Conservation (phyloP, 1,140 invertebrate species). For the Battus philenor region DNA sequence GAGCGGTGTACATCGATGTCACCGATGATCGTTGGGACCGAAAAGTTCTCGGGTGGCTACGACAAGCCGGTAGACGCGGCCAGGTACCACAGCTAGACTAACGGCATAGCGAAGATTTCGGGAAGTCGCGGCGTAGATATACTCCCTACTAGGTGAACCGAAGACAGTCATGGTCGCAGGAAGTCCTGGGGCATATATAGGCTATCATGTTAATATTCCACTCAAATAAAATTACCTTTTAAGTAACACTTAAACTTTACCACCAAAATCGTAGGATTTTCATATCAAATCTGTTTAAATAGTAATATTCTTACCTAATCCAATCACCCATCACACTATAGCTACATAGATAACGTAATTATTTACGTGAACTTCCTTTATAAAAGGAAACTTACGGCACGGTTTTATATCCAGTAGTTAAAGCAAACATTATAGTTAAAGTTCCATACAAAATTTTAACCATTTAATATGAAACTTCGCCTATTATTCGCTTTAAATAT, state of each 20-base stretch:
- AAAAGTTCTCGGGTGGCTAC: no score
- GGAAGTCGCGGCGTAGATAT: no score
- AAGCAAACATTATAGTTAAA: constrained; percentile 15
- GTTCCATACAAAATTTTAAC: constrained; percentile 14
- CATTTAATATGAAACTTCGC: constrained; percentile 16
- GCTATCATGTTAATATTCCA: background rate
- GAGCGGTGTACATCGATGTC: no score
- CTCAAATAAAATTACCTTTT: background rate
- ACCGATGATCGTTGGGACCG: no score
- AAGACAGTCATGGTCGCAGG: no score
- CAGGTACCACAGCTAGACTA: no score
- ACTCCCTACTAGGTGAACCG: no score
- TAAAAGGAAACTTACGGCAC: constrained; percentile 12
- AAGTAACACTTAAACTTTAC: background rate
- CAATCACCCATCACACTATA: background rate
- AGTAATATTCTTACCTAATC: constrained; percentile 1
- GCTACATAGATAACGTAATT: constrained; percentile 6
- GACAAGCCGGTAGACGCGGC: background rate
- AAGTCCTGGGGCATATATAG: background rate
- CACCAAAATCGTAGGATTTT: background rate
- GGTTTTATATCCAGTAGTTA: constrained; percentile 15
- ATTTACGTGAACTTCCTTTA: constrained; percentile 10
- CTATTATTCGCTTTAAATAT: constrained; percentile 16
- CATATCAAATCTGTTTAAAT: no score
- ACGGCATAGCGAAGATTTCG: no score